These are phyloP conservation scores for Zaprionus ghesquierei DNA, from an alignment of 1,140 invertebrate species.

Conservation along the genomic window DNA sequence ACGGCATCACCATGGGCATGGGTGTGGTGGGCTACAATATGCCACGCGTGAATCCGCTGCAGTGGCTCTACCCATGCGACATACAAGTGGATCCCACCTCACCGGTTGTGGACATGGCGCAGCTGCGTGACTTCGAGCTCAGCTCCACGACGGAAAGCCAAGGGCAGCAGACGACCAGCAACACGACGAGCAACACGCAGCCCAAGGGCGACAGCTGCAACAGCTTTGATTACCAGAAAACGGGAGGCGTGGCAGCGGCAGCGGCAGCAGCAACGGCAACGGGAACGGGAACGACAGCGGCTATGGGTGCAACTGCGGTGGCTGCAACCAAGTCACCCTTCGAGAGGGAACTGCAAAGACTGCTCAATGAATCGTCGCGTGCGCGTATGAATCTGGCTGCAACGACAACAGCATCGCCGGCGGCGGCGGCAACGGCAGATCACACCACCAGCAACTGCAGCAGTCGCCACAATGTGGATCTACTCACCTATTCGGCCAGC, in stretches of 20 bases:
- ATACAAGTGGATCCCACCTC: slow-evolving; percentile 84
- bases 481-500: slow-evolving; percentile 60
- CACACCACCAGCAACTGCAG: slow-evolving; percentile 70
- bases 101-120: slow-evolving; percentile 65
- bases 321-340: slow-evolving; percentile 84
- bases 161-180: slow-evolving; percentile 82
- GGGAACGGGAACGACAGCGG: not conserved
- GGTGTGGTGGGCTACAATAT: slow-evolving; percentile 22
- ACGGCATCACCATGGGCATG: slow-evolving; percentile 2
- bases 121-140: slow-evolving; percentile 77
- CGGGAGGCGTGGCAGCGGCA: slow-evolving; percentile 51
- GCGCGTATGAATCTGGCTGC: slow-evolving; percentile 49
- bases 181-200: slow-evolving; percentile 76
- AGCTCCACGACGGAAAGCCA: slow-evolving; percentile 83
- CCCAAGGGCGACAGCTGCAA: slow-evolving; percentile 86
- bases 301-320: not conserved
- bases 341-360: slow-evolving; percentile 89
- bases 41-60: slow-evolving; percentile 79
- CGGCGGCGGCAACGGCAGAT: slow-evolving; percentile 40
- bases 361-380: slow-evolving; percentile 85
- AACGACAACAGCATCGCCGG: slow-evolving; percentile 14
- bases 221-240: slow-evolving; percentile 85
- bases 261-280: slow-evolving; percentile 25
- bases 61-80: slow-evolving; percentile 86
- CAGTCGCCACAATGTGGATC: slow-evolving; percentile 68